Evolutionary conservation across 2,113 vertebrate species (phyloP), one percentile per base, ranked within the genome.

Genomic region (Callorhinus ursinus): DNA sequence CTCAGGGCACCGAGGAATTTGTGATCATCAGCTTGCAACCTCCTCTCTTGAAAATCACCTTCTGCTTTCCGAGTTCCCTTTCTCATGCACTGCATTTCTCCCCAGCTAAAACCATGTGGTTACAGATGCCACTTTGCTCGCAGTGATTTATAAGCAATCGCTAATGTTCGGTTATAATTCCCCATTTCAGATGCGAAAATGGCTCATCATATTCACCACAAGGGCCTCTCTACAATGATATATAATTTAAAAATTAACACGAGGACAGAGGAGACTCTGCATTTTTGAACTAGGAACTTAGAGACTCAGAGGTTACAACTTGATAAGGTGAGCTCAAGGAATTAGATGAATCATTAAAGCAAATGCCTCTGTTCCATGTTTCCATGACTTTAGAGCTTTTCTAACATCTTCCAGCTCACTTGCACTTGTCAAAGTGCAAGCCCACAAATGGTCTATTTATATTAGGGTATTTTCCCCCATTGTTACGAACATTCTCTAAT

Each of bases 221-320:
- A 98, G 97, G 97, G 98, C 98, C 97, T 98, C 98, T 98, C 96
- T 97, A 95, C 98, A 97, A 97, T 98, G 98, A 98, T 98, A 95
- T 98, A 97, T 99, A 99, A 99, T 99, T 99, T 99, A 98, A 98
- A 99, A 98, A 99, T 99, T 99, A 98, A 98, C 98, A 97, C 0
- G n/a, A 98, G 98, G 97, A 98, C 97, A 98, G 98, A 98, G 98
- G 97, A 98, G 98, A 94, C 95, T 82, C 1, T 0, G 96, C 88
- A 96, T 96, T 98, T 96, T 98, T 98, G 98, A 98, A 98, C 98
- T 97, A 92, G 98, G 98, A 97, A 97, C 98, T 97, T 55, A 92
- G 97, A 96, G 97, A 97, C 89, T 93, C 97, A 94, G 98, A 98
- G 98, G 98, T 98, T 98, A 98, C 92, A 97, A 97, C 97, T 97